phyloP scores from a whole-genome alignment of 1,140 invertebrate species.

The Drosophila takahashii region DNA sequence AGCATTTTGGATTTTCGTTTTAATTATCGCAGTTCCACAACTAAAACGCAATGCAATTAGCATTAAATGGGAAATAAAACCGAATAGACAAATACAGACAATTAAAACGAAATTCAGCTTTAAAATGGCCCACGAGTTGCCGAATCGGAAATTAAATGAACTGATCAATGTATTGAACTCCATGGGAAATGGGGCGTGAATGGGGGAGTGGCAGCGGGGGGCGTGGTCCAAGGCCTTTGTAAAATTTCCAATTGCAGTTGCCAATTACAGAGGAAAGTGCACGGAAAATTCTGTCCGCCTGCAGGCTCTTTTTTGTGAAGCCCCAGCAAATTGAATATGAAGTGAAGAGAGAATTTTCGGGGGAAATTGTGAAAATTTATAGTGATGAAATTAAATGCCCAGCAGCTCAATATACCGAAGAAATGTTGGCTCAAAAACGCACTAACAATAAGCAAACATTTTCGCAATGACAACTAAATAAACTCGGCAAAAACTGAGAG shows the following conservation, averaged over 20 bases:
- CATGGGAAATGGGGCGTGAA: conserved; percentile 36
- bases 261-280: conserved; percentile 40
- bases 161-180: conserved; percentile 66
- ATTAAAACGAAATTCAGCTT: conserved; percentile 44
- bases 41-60: conserved; percentile 51
- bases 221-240: conserved; percentile 32
- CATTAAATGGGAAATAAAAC: conserved; percentile 39
- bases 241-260: conserved; percentile 38
- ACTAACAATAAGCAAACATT: conserved; percentile 73
- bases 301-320: conserved; percentile 29
- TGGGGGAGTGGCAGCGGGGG: neutral
- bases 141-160: conserved; percentile 69
- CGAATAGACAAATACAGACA: conserved; percentile 30
- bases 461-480: conserved; percentile 78
- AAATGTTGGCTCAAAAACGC: conserved; percentile 26
- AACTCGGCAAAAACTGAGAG: conserved; percentile 40
- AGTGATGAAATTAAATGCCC: conserved; percentile 41
- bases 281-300: conserved; percentile 49
- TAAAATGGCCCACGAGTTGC: conserved; percentile 44
- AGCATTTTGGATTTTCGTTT: conserved; percentile 40
- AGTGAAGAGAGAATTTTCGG: conserved; percentile 33
- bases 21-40: conserved; percentile 35
- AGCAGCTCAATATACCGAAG: conserved; percentile 13
- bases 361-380: conserved; percentile 50
- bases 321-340: conserved; percentile 62